phyloP scores from a whole-genome alignment of 2,113 vertebrate genomes.

The Picathartes gymnocephalus region DNA sequence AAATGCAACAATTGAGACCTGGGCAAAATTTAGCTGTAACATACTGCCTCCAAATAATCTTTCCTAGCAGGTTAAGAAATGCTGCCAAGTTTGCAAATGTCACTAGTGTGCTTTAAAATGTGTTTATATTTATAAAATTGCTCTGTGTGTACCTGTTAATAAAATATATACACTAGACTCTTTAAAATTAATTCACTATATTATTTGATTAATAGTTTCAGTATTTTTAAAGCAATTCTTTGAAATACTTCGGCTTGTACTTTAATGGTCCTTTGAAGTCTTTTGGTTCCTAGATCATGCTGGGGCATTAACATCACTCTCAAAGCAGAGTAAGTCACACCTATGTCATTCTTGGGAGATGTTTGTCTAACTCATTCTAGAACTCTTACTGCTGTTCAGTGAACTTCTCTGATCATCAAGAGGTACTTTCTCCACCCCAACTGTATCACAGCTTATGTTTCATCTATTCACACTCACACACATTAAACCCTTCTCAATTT shows the following conservation, averaged over 20 bases:
- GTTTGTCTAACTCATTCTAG: slow-evolving; percentile 16
- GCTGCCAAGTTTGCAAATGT: background rate
- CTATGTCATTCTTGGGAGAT: background rate
- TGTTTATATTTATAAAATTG: background rate
- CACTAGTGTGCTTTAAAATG: background rate
- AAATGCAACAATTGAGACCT: background rate
- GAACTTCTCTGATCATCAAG: slow-evolving; percentile 20
- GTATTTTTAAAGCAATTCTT: background rate
- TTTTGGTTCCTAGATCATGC: background rate
- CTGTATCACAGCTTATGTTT: slow-evolving; percentile 6
- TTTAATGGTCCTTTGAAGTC: background rate
- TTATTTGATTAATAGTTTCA: background rate
- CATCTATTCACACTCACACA: background rate
- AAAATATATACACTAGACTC: background rate
- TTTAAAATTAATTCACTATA: background rate
- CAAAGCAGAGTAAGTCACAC: background rate
- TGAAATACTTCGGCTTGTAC: background rate
- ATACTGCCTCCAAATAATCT: background rate
- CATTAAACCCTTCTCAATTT: background rate
- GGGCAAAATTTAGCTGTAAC: background rate
- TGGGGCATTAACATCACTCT: background rate
- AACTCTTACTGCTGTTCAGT: background rate
- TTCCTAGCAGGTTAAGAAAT: background rate
- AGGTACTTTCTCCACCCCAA: background rate
- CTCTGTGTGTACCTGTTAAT: background rate